A percentile compares a stretch with the other conserved stretches of the same genome.
Conservation (phyloP, 92 coral and sea anemone genomes). For the Umimayanthus chanpuru region DNA sequence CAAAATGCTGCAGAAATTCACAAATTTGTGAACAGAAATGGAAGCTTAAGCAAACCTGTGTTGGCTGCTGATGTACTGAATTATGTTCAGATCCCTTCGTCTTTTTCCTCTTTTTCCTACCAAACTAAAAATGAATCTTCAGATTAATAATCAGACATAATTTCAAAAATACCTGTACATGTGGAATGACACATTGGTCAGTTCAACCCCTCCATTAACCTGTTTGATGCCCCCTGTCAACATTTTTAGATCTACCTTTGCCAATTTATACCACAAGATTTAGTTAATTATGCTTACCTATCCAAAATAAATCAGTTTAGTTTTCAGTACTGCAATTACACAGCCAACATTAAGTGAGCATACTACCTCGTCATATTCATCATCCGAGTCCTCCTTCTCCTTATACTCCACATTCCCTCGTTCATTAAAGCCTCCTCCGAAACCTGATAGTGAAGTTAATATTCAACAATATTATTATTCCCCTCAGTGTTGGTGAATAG, state of each 20-base stretch:
- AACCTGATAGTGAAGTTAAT: constrained; percentile 49
- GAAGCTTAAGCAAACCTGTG: not conserved
- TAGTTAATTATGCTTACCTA: not conserved
- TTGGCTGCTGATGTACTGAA: constrained; percentile 41
- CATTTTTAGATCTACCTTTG: too few species aligned
- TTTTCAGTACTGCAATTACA: not conserved
- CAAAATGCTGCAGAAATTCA: too few species aligned
- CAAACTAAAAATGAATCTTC: constrained; percentile 61
- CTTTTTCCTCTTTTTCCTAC: constrained; percentile 74
- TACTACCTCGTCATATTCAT: constrained; percentile 94
- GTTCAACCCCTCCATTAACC: too few species aligned
- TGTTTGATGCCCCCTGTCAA: too few species aligned
- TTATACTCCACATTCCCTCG: constrained; percentile 89
- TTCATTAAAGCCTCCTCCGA: constrained; percentile 98
- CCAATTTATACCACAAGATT: too few species aligned
- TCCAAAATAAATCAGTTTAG: too few species aligned
- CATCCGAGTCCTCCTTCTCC: constrained; percentile 83
- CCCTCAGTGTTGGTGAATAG: too few species aligned
- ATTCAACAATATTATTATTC: too few species aligned
- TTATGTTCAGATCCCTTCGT: constrained; percentile 25
- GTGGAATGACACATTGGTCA: too few species aligned
- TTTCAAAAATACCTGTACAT: too few species aligned
- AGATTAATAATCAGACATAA: not conserved
- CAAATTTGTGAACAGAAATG: not conserved
- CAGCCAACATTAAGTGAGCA: not conserved